Evolutionary conservation across 2,888 invertebrate species (phyloP).

Genomic region (Lepidocyrtinus sp.): DNA sequence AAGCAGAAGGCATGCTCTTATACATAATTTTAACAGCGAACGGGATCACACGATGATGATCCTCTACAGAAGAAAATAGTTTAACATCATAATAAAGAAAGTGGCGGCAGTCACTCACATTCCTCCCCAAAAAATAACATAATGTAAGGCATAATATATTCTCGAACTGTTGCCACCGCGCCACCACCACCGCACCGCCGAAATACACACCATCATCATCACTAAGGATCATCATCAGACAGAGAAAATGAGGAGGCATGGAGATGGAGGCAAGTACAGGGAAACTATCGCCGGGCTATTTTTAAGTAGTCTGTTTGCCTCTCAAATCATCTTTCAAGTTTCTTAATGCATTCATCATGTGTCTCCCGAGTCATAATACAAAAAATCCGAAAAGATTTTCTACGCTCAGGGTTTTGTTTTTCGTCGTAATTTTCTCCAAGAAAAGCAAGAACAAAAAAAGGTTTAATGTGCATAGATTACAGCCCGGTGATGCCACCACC

Average conservation of each 20-base stretch:
- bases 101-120: slow-evolving; percentile 47
- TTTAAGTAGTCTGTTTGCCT: slow-evolving; percentile 6
- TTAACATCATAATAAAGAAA: slow-evolving; percentile 9
- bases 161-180: slow-evolving; percentile 27
- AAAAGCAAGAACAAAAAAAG: background rate
- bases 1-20: background rate
- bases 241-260: slow-evolving; percentile 2
- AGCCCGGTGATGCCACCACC: background rate
- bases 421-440: background rate
- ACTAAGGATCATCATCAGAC: background rate
- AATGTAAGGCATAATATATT: slow-evolving; percentile 13
- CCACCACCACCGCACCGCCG: background rate
- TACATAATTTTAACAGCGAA: too few species aligned
- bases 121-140: background rate
- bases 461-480: slow-evolving; percentile 8
- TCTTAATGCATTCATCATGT: slow-evolving; percentile 50
- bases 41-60: too few species aligned
- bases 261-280: background rate
- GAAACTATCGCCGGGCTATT: background rate
- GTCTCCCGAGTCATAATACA: slow-evolving; percentile 21
- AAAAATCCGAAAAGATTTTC: background rate
- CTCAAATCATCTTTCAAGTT: slow-evolving; percentile 25
- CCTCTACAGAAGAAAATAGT: background rate
- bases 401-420: background rate
- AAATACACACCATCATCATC: slow-evolving; percentile 21